phyloP scores from a whole-genome alignment of 2,888 invertebrate species.

The Cistogaster globosa region DNA sequence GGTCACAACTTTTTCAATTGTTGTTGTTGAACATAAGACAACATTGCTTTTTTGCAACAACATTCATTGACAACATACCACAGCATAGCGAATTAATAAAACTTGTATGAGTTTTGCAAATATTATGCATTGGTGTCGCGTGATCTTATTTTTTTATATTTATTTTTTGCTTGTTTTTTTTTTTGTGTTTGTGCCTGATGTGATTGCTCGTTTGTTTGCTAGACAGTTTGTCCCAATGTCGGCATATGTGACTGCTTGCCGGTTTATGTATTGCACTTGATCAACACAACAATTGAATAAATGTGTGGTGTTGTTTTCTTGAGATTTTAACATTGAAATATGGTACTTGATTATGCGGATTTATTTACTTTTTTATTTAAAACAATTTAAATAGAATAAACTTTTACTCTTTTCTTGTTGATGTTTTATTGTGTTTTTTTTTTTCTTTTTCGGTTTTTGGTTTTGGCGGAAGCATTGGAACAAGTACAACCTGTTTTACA shows the following conservation, averaged over 20 bases:
- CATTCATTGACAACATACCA: constrained; percentile 41
- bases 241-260: constrained; percentile 30
- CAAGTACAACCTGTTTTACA: constrained; percentile 63
- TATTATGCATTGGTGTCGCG: constrained; percentile 75
- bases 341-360: constrained; percentile 69
- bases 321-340: constrained; percentile 66
- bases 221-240: constrained; percentile 36
- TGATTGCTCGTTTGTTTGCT: constrained; percentile 4
- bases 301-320: constrained; percentile 35
- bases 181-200: neutral
- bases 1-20: constrained; percentile 66
- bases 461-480: constrained; percentile 49
- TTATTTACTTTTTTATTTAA: constrained; percentile 56
- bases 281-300: constrained; percentile 40
- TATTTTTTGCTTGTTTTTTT: neutral
- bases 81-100: constrained; percentile 32
- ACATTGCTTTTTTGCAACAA: neutral
- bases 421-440: neutral
- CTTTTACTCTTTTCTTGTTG: constrained; percentile 61
- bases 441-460: neutral
- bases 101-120: constrained; percentile 49
- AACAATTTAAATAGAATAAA: constrained; percentile 60
- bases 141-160: constrained; percentile 52
- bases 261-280: constrained; percentile 40
- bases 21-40: neutral